A percentile compares a stretch with the other conserved stretches of the same genome.
phyloP scores from a whole-genome alignment of 2,113 vertebrate species.

The Maccullochella peelii region DNA sequence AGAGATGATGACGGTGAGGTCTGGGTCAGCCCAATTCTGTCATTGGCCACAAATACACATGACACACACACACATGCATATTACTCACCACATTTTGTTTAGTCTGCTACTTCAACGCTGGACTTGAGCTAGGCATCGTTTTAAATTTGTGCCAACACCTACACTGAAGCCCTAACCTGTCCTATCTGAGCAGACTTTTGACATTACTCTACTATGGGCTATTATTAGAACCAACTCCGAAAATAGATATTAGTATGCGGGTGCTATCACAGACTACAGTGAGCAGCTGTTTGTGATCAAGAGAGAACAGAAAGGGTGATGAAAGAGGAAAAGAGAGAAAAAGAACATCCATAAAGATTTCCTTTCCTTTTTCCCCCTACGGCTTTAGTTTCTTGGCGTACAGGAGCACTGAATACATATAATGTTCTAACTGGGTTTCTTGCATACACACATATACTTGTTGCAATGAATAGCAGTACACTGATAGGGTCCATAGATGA shows the following conservation, averaged over 20 bases:
- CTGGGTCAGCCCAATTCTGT: constrained; percentile 56
- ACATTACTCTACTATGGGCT: constrained; percentile 31
- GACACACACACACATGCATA: neutral
- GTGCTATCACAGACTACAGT: constrained; percentile 32
- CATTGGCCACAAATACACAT: constrained; percentile 35
- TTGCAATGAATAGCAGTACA: constrained; percentile 4
- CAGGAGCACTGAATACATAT: neutral
- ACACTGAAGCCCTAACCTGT: too few species aligned
- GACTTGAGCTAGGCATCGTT: neutral
- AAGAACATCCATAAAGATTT: constrained; percentile 37
- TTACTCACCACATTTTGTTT: constrained; percentile 36
- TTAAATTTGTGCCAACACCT: neutral
- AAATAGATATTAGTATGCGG: constrained; percentile 58
- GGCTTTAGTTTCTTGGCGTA: constrained; percentile 18
- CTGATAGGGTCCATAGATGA: neutral
- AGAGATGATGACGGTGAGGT: constrained; percentile 65
- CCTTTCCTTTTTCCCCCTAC: constrained; percentile 13
- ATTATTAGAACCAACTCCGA: constrained; percentile 63
- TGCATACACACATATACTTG: constrained; percentile 11
- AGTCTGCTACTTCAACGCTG: constrained; percentile 15
- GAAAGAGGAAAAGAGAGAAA: constrained; percentile 30
- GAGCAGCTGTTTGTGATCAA: constrained; percentile 75
- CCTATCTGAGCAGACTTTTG: constrained; percentile 21
- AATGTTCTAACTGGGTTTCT: neutral
- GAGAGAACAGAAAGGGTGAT: constrained; percentile 34